Base-by-base conservation (phyloP, 2,113 vertebrate genomes). In the Garra rufa region DNA sequence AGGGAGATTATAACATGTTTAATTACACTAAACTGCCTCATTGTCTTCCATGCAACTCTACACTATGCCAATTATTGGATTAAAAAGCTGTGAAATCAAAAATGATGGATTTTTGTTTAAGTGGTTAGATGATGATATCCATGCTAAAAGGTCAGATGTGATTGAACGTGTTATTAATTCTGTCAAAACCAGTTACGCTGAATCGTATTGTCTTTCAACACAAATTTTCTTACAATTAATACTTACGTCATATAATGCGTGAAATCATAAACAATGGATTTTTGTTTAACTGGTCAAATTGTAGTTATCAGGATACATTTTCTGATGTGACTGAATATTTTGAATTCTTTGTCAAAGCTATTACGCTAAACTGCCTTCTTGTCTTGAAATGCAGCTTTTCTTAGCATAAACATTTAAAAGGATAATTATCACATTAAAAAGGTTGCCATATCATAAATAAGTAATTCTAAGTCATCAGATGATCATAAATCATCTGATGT, bases 1-100 rank as follows among this genome's bases (percentile, higher is more conserved):
- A 73, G 43, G 15, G 73, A 48, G 17, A 19, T 30, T 30, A 75
- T 48, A 50, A 46, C 73, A 50, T 75, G 57, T 28, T 80, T 43
- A 30, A 80, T 26, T 46, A 48, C 1, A 4, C 9, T 50, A 75
- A 70, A 41, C 34, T 41, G 67, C 67, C 34, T 70, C 19, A 6
- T 41, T 10, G 67, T n/a, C 19, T 41, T 13, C n/a, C 41, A 70
- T 1, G 9, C 19, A 41, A 17, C 67, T 57, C 52, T 57, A 11
- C 34, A 67, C 17, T 10, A 43, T 26, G 69, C 41, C 41, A 71
- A 8, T 71, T 44, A 24, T 24, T 13, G 21, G 4, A 71, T 44
- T 3, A 41, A 57, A 77, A 57, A 11, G 13, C 55, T 41, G 30
- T 24, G 30, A 41, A 57, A 14, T 38, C 28, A 38, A 38, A 55